Conservation (phyloP, 2,113 vertebrate species). For the Sakesphorus luctuosus region DNA sequence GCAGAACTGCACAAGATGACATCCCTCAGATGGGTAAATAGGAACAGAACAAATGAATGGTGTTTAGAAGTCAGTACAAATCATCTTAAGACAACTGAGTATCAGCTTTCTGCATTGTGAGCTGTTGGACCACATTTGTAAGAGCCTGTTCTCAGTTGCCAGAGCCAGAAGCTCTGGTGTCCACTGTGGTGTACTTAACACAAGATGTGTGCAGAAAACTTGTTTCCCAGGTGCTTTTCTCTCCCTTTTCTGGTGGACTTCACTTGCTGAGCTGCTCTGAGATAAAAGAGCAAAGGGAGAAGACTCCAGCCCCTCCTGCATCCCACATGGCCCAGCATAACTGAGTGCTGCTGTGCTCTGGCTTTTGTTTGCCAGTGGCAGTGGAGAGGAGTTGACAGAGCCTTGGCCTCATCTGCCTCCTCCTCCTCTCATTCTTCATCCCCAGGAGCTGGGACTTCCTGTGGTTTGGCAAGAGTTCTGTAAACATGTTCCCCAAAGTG, state of each 20-base stretch:
- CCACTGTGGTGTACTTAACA: background rate
- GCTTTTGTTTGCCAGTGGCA: background rate
- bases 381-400: constrained; percentile 6
- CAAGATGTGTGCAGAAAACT: background rate
- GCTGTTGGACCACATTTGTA: background rate
- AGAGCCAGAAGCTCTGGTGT: background rate
- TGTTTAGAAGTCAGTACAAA: background rate
- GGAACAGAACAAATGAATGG: background rate
- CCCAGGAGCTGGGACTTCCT: constrained; percentile 54
- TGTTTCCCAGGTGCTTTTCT: background rate
- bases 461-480: constrained; percentile 64
- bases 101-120: background rate
- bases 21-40: background rate
- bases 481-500: constrained; percentile 53
- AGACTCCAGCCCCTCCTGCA: background rate
- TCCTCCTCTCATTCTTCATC: constrained; percentile 17
- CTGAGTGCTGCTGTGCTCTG: background rate
- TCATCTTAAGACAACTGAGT: background rate
- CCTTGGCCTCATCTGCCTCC: constrained; percentile 8
- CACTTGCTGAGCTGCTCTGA: background rate
- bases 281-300: background rate
- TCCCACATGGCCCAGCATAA: background rate
- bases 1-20: background rate
- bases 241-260: background rate
- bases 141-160: background rate